These are phyloP conservation scores for Agapetus fuscipes DNA, from an alignment of 2,888 invertebrate genomes.

Conservation along the genomic window DNA sequence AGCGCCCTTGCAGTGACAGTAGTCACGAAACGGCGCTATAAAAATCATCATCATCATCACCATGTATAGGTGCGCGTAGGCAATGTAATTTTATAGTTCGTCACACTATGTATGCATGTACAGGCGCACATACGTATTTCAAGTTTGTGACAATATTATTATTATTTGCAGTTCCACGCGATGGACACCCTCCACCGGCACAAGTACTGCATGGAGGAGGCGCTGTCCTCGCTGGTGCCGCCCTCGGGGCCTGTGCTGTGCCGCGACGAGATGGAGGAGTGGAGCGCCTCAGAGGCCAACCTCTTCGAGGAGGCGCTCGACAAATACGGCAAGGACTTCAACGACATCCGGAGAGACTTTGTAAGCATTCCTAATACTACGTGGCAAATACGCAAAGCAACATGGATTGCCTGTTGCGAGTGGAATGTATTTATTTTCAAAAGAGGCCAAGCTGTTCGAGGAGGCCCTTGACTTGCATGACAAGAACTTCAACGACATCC, in stretches of 20 bases:
- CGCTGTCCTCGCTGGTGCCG: slow-evolving; percentile 88
- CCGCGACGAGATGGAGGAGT: slow-evolving; percentile 99
- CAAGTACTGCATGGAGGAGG: slow-evolving; percentile 82
- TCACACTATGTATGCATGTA: too few relatives aligned
- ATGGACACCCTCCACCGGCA: slow-evolving; percentile 95
- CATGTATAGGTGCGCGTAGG: too few relatives aligned
- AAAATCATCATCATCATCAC: too few relatives aligned
- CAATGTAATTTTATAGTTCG: too few relatives aligned
- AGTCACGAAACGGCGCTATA: too few relatives aligned
- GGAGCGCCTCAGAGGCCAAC: slow-evolving; percentile 98
- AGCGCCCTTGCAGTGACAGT: too few relatives aligned
- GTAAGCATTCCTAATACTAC: slow-evolving; percentile 63
- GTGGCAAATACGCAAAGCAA: too few relatives aligned
- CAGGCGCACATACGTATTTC: too few relatives aligned
- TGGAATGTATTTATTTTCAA: too few relatives aligned
- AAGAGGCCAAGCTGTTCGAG: too few relatives aligned
- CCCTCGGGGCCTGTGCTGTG: slow-evolving; percentile 92
- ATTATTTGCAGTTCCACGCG: slow-evolving; percentile 79
- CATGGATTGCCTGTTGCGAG: not conserved
- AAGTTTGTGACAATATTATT: too few relatives aligned
- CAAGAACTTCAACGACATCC: slow-evolving; percentile 16
- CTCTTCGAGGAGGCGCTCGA: slow-evolving; percentile 98
- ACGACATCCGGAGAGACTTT: slow-evolving; percentile 96
- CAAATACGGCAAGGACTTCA: slow-evolving; percentile 98
- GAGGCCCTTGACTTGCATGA: too few relatives aligned